phyloP scores from a whole-genome alignment of 2,797 vertebrate genomes.

The Catostomus latipinnis region DNA sequence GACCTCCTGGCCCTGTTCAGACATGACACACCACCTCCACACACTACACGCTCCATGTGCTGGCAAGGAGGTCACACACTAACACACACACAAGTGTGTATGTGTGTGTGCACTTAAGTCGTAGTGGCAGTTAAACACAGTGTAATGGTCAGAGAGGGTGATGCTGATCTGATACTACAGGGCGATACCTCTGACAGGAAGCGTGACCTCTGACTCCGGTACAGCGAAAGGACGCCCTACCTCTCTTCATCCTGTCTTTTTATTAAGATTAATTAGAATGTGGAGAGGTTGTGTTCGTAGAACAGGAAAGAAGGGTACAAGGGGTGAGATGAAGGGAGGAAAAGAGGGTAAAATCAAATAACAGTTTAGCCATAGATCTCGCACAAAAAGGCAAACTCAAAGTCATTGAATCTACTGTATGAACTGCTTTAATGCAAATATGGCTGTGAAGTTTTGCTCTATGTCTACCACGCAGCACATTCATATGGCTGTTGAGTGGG shows the following conservation, averaged over 20 bases:
- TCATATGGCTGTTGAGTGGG: too few species aligned
- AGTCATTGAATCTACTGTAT: too few species aligned
- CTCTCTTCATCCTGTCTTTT: conserved; percentile 55
- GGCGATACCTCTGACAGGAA: conserved; percentile 68
- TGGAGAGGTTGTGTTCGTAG: conserved; percentile 41
- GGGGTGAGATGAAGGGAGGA: background rate
- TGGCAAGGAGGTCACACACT: conserved; percentile 80
- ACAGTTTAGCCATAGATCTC: conserved; percentile 25
- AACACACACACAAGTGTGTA: background rate
- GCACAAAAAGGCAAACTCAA: conserved; percentile 1
- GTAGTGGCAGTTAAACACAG: conserved; percentile 71
- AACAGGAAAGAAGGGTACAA: conserved; percentile 18
- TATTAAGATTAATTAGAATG: conserved; percentile 54
- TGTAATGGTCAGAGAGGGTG: conserved; percentile 65
- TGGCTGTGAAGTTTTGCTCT: too few species aligned
- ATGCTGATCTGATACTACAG: conserved; percentile 74
- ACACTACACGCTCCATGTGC: conserved; percentile 80
- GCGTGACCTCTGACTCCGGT: conserved; percentile 56
- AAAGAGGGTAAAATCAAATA: conserved; percentile 13
- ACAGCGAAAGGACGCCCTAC: conserved; percentile 57
- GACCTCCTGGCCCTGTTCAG: conserved; percentile 79
- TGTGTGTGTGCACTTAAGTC: conserved; percentile 64
- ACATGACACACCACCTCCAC: conserved; percentile 83
- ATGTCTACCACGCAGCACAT: too few species aligned
- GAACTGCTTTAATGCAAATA: too few species aligned